These are phyloP conservation scores for Lacanobia oleracea DNA, from an alignment of 2,888 invertebrate genomes.

Conservation along the genomic window DNA sequence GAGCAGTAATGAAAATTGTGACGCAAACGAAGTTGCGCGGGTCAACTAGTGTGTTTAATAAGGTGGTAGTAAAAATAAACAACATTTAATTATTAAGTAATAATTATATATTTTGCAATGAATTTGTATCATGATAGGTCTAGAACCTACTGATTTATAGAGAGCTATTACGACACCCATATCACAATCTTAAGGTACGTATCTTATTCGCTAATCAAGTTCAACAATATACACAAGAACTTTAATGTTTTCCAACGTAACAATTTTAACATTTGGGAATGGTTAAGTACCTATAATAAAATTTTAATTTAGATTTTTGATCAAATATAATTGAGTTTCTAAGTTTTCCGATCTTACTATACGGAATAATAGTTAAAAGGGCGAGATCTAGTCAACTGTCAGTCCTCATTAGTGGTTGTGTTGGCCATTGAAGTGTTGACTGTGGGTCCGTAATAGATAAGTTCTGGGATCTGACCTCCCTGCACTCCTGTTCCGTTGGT, in stretches of 20 bases:
- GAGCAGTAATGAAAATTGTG: too few relatives aligned
- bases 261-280: constrained; percentile 83
- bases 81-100: constrained; percentile 59
- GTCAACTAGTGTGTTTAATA: too few relatives aligned
- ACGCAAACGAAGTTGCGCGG: too few relatives aligned
- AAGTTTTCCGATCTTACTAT: constrained; percentile 70
- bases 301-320: constrained; percentile 63
- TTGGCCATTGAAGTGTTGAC: constrained; percentile 84
- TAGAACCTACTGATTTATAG: constrained; percentile 82
- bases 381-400: constrained; percentile 81
- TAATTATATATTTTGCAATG: constrained; percentile 71
- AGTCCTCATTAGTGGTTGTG: constrained; percentile 87
- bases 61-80: constrained; percentile 41
- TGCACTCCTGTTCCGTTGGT: constrained; percentile 99
- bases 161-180: constrained; percentile 89
- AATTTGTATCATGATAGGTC: constrained; percentile 76
- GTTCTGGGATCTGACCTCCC: constrained; percentile 99
- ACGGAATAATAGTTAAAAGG: constrained; percentile 81
- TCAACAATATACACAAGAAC: constrained; percentile 86
- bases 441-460: constrained; percentile 98
- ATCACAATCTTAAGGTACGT: constrained; percentile 87
- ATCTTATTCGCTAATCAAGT: constrained; percentile 77
- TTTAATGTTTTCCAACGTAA: constrained; percentile 69
- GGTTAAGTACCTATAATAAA: constrained; percentile 73
- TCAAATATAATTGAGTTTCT: constrained; percentile 60